Base-by-base conservation (phyloP, 2,888 invertebrate species). In the Oeneis ivallda region DNA sequence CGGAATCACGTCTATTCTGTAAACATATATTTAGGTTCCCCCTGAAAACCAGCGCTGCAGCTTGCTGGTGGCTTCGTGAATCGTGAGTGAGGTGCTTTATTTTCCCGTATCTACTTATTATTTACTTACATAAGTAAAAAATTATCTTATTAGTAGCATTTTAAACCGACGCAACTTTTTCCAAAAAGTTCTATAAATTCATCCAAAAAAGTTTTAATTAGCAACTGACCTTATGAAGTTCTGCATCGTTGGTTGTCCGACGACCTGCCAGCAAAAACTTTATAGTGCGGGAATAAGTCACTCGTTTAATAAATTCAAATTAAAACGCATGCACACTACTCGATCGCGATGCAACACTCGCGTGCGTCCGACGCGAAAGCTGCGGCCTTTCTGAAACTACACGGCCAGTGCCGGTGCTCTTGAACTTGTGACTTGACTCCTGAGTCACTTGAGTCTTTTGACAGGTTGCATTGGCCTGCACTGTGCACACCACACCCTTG, bases 381-480 rank as follows among this genome's bases (percentile, higher is more conserved):
- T 79, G 77, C 80, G 81, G 75, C 82, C 80, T 78, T 83, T 89
- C 84, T 90, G 89, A 71, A 72, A 67, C 76, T 65, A 69, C 67
- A 66, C 64, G 73, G 69, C 77, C 70, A 76, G 81, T 75, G 81
- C 79, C 79, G 75, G 79, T 81, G 82, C 78, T 85, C 89, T 89
- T 90, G 87, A 89, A 89, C 89, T 88, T 86, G 83, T 75, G 76
- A 71, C 77, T 78, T 41, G 56, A 41, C 41, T 56, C 41, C 15
- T 39, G 54, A 56, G 41, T 56, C 41, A 56, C 56, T 19, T 71
- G 82, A 75, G 77, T 72, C 77, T 78, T n/a, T 50, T 72, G 73
- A 77, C 86, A 86, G 84, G 83, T 83, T 85, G 84, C 84, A 86
- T 75, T 74, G 71, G 72, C 75, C 75, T 86, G 83, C 86, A 84